These are phyloP conservation scores for Lethrus apterus DNA, from an alignment of 1,140 invertebrate species.

Conservation along the genomic window DNA sequence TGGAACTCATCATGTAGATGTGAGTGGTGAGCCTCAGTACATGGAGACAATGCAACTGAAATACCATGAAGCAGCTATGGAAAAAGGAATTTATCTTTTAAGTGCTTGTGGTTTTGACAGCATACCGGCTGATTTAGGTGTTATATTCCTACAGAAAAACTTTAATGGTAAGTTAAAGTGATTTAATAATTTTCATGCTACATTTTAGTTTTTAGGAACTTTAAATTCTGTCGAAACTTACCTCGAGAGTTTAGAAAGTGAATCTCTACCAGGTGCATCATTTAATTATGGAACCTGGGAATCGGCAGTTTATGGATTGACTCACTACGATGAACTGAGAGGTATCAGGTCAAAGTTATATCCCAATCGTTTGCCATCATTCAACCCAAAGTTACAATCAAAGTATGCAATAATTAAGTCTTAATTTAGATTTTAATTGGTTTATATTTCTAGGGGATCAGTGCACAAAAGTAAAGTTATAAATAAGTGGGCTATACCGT, in stretches of 20 bases:
- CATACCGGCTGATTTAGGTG: constrained; percentile 81
- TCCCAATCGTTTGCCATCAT: neutral
- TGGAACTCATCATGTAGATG: constrained; percentile 81
- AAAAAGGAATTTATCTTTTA: constrained; percentile 73
- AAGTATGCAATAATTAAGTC: neutral
- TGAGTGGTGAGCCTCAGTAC: constrained; percentile 83
- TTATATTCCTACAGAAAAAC: constrained; percentile 63
- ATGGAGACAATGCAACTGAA: constrained; percentile 79
- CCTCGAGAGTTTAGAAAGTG: neutral
- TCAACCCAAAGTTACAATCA: neutral
- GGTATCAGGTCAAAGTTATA: neutral
- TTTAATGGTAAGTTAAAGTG: constrained; percentile 57
- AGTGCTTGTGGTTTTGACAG: constrained; percentile 88
- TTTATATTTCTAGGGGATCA: neutral
- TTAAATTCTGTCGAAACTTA: constrained; percentile 8
- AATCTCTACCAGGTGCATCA: neutral
- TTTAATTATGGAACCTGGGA: constrained; percentile 2
- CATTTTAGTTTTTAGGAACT: neutral
- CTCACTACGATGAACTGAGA: neutral
- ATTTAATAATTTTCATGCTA: neutral
- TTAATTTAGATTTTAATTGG: neutral
- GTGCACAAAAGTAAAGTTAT: neutral
- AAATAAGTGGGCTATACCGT: constrained; percentile 2
- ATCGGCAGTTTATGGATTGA: neutral
- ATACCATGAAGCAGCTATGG: constrained; percentile 68